Percentiles rank a stretch among this genome's conserved stretches.
These are phyloP conservation scores for Ammodytes marinus DNA, from an alignment of 2,113 vertebrate genomes.

Conservation along the genomic window DNA sequence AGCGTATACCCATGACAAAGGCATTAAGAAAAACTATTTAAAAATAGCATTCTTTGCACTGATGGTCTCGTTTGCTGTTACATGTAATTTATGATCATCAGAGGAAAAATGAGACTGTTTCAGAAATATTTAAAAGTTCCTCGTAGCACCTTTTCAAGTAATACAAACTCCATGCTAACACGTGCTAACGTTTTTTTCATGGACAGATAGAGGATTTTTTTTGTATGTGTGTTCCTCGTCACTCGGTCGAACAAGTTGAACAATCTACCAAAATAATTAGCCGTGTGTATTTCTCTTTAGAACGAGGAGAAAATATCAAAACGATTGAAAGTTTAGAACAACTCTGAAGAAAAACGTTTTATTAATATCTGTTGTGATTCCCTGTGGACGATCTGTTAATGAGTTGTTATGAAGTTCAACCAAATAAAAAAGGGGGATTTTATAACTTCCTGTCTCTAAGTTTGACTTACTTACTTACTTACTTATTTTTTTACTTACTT, in stretches of 20 bases:
- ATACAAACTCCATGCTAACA: not conserved
- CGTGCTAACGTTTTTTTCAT: constrained; percentile 16
- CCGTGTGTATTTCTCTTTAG: not conserved
- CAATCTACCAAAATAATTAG: not conserved
- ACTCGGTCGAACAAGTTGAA: not conserved
- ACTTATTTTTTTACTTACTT: not conserved
- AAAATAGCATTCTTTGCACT: too few relatives aligned
- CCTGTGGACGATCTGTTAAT: constrained; percentile 60
- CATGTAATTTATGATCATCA: too few relatives aligned
- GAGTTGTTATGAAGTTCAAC: constrained; percentile 55
- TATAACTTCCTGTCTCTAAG: constrained; percentile 48
- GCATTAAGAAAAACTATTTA: too few relatives aligned
- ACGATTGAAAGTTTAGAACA: not conserved
- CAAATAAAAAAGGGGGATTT: constrained; percentile 77
- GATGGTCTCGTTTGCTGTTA: too few relatives aligned
- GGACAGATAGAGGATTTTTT: not conserved
- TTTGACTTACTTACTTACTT: constrained; percentile 9
- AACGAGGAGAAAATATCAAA: not conserved
- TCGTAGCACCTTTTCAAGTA: too few relatives aligned
- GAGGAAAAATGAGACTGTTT: too few relatives aligned
- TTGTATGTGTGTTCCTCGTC: not conserved
- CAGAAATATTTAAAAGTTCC: too few relatives aligned
- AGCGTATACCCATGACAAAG: too few relatives aligned
- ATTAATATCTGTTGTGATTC: constrained; percentile 35
- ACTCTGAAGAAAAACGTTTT: constrained; percentile 12